Evolutionary conservation across 2,888 invertebrate species (phyloP), one percentile per base, ranked within the genome.

Genomic region (Agriopis leucophaearia): DNA sequence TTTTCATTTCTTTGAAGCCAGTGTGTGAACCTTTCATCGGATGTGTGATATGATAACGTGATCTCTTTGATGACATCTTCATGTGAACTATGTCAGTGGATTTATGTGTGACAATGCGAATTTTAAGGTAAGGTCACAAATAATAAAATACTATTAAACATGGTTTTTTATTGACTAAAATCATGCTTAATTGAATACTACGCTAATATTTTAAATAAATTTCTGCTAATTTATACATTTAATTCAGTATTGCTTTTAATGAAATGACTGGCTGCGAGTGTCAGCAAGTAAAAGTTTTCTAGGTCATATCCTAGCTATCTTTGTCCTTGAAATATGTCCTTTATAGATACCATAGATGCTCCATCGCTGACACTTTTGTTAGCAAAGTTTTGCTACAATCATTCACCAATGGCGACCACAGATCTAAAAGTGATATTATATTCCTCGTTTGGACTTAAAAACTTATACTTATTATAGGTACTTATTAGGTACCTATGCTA

Each of bases 1-100:
- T 81, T 79, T 74, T 79, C 81, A 80, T 75, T 78, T 74, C 72
- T 77, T 71, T 79, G 70, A 75, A 78, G 81, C 77, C 80, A 78
- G 83, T 83, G 83, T 78, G 82, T 83, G 83, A 84, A 82, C 70
- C 72, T 36, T 66, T 67, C 64, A 69, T 70, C 69, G 76, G 72
- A 74, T 69, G 80, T 79, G 83, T 82, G 59, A 55, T 38, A 56
- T 52, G 80, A 77, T 79, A 78, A 77, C 76, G 79, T 79, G 80
- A 85, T 81, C 78, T 83, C 81, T 83, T 78, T 81, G 75, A 62
- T 61, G 27, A 16, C 8, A 56, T 38, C 13, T 36, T 38, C 4
- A 45, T 52, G 48, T 68, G 64, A 50, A 48, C n/a, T 44, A 55
- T 68, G 59, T 6, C 40, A 27, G 48, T 62, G 64, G 68, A 64